Percentiles rank a stretch among this genome's conserved stretches.
Conservation (phyloP, 2,888 invertebrate genomes). For the Scaptomyza reducta region DNA sequence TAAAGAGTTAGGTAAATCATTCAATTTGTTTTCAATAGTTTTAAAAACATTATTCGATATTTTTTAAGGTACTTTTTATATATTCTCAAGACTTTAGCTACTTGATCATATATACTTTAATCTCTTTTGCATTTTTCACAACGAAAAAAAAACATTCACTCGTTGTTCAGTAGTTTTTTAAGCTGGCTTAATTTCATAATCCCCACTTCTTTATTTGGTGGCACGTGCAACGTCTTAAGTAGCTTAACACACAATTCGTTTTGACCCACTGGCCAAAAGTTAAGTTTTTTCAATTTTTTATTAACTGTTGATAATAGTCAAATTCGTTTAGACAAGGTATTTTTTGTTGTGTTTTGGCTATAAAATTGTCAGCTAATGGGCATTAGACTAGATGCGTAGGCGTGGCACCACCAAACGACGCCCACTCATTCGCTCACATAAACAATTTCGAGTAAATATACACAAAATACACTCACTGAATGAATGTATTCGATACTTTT, state of each 20-base stretch:
- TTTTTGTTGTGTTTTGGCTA: constrained; percentile 39
- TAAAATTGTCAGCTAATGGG: constrained; percentile 60
- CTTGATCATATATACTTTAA: no score
- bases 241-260: constrained; percentile 34
- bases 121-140: not conserved
- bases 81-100: not conserved
- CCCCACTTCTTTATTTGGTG: constrained; percentile 2
- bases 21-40: no score
- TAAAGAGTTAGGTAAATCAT: not conserved
- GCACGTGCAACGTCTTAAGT: constrained; percentile 53
- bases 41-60: no score
- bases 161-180: not conserved
- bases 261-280: constrained; percentile 38
- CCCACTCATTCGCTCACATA: constrained; percentile 22
- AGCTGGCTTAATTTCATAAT: constrained; percentile 1
- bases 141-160: not conserved
- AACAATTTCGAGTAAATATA: constrained; percentile 13
- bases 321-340: not conserved
- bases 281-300: constrained; percentile 30
- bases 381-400: constrained; percentile 42
- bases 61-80: not conserved
- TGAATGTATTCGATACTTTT: constrained; percentile 40
- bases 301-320: constrained; percentile 58
- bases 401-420: constrained; percentile 36
- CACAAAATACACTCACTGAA: constrained; percentile 6